Evolutionary conservation across 2,797 vertebrate species (phyloP).

Genomic region (Carcharodon carcharias): DNA sequence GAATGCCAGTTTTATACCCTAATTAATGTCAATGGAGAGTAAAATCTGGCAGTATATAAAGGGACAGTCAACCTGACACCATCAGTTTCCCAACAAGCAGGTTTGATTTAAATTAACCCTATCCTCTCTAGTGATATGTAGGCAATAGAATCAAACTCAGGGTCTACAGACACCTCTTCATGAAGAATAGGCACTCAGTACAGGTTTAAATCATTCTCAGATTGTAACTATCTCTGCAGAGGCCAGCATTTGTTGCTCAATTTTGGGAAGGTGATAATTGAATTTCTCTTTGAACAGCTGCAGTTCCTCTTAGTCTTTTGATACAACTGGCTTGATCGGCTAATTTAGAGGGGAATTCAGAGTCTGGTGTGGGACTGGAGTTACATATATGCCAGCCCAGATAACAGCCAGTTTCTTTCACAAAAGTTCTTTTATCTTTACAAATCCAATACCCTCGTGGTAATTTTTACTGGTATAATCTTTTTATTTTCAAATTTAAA

Average conservation of each 20-base stretch:
- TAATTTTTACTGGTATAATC: not conserved
- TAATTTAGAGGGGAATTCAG: not conserved
- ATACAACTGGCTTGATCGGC: not conserved
- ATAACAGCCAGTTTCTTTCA: not conserved
- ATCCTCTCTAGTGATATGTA: not conserved
- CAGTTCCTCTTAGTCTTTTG: not conserved
- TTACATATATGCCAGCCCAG: not conserved
- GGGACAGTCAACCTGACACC: not conserved
- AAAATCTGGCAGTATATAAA: not conserved
- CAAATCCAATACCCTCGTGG: too few species aligned
- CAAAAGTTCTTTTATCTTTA: not conserved
- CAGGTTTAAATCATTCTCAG: not conserved
- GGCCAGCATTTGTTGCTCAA: not conserved
- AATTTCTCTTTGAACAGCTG: not conserved
- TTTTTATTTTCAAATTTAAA: not conserved
- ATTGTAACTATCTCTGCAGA: not conserved
- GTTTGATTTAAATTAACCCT: not conserved
- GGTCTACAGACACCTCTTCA: too few species aligned
- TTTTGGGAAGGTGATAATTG: not conserved
- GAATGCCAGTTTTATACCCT: not conserved
- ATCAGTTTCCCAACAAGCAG: not conserved
- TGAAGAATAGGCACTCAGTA: not conserved
- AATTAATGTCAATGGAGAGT: not conserved
- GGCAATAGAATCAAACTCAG: not conserved
- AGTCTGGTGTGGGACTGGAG: not conserved